Conservation (phyloP, 2,888 invertebrate genomes). For the Lasioglossum vierecki region DNA sequence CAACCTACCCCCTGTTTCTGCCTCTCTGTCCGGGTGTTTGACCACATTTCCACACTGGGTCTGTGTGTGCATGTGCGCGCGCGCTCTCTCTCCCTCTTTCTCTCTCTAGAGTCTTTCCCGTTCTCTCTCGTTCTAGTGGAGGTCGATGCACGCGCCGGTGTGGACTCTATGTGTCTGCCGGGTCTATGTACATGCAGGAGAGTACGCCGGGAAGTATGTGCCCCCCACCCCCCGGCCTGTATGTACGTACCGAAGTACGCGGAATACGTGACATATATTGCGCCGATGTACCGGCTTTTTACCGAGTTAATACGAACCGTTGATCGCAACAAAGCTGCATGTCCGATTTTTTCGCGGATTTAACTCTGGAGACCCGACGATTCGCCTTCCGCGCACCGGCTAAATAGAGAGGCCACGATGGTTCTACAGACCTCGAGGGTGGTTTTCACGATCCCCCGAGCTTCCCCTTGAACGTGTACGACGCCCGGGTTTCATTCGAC, state of each 20-base stretch:
- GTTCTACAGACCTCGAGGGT: not conserved
- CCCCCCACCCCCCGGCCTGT: not conserved
- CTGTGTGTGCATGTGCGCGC: conserved; percentile 21
- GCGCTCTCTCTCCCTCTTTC: not conserved
- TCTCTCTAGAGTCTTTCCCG: not conserved
- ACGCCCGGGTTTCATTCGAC: not conserved
- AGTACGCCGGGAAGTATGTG: conserved; percentile 49
- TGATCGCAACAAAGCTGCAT: conserved; percentile 50
- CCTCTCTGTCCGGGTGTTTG: conserved; percentile 52
- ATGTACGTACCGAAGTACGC: conserved; percentile 44
- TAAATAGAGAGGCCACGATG: not conserved
- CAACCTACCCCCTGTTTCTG: not conserved
- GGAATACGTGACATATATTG: conserved; percentile 61
- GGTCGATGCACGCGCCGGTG: conserved; percentile 62
- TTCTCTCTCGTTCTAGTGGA: conserved; percentile 20
- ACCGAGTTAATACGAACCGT: conserved; percentile 57
- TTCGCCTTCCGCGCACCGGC: conserved; percentile 1
- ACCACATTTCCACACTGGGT: conserved; percentile 58
- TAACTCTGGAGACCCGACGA: not conserved
- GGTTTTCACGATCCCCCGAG: too few relatives aligned
- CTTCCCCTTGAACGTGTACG: not conserved
- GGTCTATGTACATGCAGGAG: conserved; percentile 40
- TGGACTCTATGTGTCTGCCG: conserved; percentile 59
- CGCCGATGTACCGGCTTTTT: conserved; percentile 48
- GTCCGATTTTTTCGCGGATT: conserved; percentile 32